phyloP scores from a whole-genome alignment of 2,888 invertebrate species.

The Trypoxylon attenuatum region DNA sequence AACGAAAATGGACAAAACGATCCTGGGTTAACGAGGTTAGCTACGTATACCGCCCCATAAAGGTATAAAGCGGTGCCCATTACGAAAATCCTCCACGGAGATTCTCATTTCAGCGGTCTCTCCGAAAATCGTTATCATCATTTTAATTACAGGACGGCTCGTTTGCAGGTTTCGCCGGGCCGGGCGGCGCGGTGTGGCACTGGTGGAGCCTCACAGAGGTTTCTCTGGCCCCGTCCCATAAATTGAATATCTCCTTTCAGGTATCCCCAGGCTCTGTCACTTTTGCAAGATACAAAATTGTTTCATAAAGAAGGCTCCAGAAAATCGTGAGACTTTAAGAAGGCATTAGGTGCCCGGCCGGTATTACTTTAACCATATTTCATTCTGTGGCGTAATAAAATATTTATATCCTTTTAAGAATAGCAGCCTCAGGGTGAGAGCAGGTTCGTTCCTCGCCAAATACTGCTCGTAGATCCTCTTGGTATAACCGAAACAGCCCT shows the following conservation, averaged over 20 bases:
- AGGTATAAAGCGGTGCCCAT: background rate
- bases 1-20: slow-evolving; percentile 11
- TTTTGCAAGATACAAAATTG: no score
- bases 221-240: no score
- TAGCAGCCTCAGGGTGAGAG: background rate
- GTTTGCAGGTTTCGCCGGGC: no score
- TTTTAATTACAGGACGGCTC: background rate
- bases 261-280: no score
- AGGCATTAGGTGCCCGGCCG: background rate
- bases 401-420: background rate
- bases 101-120: background rate
- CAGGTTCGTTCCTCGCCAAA: background rate
- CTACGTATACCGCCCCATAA: background rate
- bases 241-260: no score
- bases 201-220: no score
- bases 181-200: no score
- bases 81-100: no score
- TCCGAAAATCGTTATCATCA: background rate
- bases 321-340: background rate
- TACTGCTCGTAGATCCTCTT: background rate
- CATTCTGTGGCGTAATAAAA: background rate
- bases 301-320: background rate
- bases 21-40: slow-evolving; percentile 16
- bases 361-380: background rate
- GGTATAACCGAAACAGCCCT: background rate